phyloP scores from a whole-genome alignment of 2,797 vertebrate genomes.

The Siniperca obscura region DNA sequence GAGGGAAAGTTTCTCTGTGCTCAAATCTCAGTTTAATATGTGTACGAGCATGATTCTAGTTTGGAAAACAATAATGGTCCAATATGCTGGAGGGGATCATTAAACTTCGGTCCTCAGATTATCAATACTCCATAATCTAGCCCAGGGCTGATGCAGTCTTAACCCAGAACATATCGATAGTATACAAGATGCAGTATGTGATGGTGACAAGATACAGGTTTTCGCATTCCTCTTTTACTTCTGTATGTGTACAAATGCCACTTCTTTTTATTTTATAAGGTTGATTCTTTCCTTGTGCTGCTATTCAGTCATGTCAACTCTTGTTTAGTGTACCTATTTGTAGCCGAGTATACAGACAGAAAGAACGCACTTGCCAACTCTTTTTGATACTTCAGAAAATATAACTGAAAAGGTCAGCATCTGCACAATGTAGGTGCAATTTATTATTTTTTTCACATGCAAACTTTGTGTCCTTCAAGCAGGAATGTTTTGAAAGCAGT shows the following conservation, averaged over 20 bases:
- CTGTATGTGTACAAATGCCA: slow-evolving; percentile 35
- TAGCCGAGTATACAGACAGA: slow-evolving; percentile 21
- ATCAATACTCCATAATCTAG: too few species aligned
- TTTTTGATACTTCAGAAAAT: slow-evolving; percentile 33
- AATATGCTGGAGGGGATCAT: not conserved
- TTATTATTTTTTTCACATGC: not conserved
- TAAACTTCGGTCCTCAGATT: slow-evolving; percentile 29
- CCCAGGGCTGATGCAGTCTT: too few species aligned
- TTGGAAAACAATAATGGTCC: not conserved
- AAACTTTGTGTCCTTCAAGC: slow-evolving; percentile 32
- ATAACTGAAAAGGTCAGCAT: slow-evolving; percentile 30
- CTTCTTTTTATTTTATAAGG: slow-evolving; percentile 41
- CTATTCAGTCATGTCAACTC: slow-evolving; percentile 43
- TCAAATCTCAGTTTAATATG: not conserved
- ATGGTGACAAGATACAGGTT: too few species aligned
- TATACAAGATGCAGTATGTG: too few species aligned
- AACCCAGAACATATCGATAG: too few species aligned
- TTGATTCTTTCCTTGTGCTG: slow-evolving; percentile 32
- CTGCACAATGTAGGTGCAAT: not conserved
- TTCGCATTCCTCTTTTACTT: slow-evolving; percentile 24
- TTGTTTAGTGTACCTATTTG: slow-evolving; percentile 39
- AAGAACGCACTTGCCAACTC: slow-evolving; percentile 13
- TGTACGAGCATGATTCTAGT: not conserved
- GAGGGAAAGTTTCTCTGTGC: not conserved
- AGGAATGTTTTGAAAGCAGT: slow-evolving; percentile 21